A percentile compares a stretch with the other conserved stretches of the same genome.
These are phyloP conservation scores for Brachionus manjavacas DNA, from an alignment of 1,140 invertebrate species.

Conservation along the genomic window DNA sequence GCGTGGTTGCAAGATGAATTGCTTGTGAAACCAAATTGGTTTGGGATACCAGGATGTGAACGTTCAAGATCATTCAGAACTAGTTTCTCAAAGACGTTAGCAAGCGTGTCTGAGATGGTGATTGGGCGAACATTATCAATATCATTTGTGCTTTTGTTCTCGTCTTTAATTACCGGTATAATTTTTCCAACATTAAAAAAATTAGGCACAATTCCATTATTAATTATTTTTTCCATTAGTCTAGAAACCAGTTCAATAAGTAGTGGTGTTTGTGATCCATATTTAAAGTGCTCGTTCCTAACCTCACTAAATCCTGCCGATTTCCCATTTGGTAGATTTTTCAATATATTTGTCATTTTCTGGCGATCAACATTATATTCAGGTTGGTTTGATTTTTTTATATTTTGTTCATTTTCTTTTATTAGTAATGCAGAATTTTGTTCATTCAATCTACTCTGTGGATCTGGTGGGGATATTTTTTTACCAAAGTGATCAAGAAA, in stretches of 20 bases:
- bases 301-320: no score
- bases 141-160: not conserved
- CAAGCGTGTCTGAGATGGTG: not conserved
- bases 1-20: constrained; percentile 1
- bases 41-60: not conserved
- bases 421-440: no score
- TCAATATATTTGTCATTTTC: no score
- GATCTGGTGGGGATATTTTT: no score
- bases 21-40: not conserved
- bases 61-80: not conserved
- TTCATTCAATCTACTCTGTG: no score
- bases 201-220: not conserved
- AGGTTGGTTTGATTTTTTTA: no score
- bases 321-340: no score
- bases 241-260: not conserved
- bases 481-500: no score
- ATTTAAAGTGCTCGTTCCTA: no score
- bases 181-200: constrained; percentile 7
- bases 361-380: no score
- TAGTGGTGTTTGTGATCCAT: not conserved
- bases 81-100: constrained; percentile 1
- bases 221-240: not conserved
- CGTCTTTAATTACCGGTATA: not conserved
- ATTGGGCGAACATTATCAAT: not conserved
- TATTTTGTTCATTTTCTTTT: no score